Percentiles rank a stretch among this genome's conserved stretches.
Evolutionary conservation across 2,113 vertebrate species (phyloP).

Genomic region (Chamaea fasciata): DNA sequence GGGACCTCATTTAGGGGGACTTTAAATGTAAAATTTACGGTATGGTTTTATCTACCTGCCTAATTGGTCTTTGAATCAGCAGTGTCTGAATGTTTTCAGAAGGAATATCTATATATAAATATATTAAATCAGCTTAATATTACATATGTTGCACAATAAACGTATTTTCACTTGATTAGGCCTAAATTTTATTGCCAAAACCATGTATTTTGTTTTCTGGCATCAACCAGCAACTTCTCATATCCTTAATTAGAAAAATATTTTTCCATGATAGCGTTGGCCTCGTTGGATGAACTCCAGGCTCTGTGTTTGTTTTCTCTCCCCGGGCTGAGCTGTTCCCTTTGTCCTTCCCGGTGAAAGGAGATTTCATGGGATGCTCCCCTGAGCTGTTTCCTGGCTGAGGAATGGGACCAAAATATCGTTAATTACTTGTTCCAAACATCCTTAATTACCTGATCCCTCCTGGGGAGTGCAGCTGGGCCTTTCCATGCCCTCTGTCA

Average conservation of each 20-base stretch:
- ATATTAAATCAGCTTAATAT: not conserved
- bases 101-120: not conserved
- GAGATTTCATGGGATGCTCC: not conserved
- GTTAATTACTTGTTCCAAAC: not conserved
- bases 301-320: not conserved
- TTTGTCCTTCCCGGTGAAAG: not conserved
- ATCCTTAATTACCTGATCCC: not conserved
- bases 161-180: not conserved
- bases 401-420: not conserved
- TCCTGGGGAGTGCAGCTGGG: not conserved
- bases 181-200: not conserved
- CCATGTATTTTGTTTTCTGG: conserved; percentile 30
- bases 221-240: not conserved
- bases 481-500: not conserved
- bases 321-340: not conserved
- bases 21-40: not conserved
- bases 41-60: not conserved
- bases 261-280: not conserved
- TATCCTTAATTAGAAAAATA: conserved; percentile 60
- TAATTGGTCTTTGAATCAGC: not conserved
- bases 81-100: not conserved
- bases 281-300: not conserved
- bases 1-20: not conserved
- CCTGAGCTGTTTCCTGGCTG: no score
- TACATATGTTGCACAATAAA: not conserved